A percentile compares a stretch with the other conserved stretches of the same genome.
These are phyloP conservation scores for Oncorhynchus clarkii DNA, from an alignment of 2,113 vertebrate genomes.

Conservation along the genomic window DNA sequence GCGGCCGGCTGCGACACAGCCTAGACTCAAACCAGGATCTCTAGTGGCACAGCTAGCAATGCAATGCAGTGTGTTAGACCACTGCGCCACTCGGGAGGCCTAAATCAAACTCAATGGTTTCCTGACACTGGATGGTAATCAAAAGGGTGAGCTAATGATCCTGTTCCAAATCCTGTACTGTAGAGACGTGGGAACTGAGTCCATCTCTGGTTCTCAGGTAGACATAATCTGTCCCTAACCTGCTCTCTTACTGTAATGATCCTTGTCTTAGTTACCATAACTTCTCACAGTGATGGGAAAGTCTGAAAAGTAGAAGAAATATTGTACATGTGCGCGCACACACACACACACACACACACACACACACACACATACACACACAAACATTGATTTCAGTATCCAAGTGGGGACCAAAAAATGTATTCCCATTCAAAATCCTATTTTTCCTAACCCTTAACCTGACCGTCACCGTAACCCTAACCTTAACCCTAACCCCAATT, in stretches of 20 bases:
- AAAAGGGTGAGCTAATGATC: background rate
- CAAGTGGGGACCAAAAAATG: no score
- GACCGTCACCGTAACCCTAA: no score
- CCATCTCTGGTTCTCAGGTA: background rate
- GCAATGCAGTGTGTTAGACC: no score
- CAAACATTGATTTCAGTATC: background rate
- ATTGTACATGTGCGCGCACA: background rate
- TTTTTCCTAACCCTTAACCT: no score
- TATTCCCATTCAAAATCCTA: no score
- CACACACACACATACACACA: background rate
- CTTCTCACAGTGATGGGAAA: background rate
- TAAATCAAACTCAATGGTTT: background rate
- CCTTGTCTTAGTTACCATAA: background rate
- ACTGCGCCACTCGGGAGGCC: no score
- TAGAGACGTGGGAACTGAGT: background rate
- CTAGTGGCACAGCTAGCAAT: no score
- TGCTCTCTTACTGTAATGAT: background rate
- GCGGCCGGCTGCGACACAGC: no score
- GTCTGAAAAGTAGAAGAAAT: background rate
- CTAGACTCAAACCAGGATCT: no score
- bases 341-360: background rate
- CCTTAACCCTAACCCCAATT: no score
- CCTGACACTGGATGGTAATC: background rate
- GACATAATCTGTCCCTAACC: background rate
- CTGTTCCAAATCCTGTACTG: background rate